phyloP scores from a whole-genome alignment of 1,140 invertebrate species.

The Melipona quadrifasciata region DNA sequence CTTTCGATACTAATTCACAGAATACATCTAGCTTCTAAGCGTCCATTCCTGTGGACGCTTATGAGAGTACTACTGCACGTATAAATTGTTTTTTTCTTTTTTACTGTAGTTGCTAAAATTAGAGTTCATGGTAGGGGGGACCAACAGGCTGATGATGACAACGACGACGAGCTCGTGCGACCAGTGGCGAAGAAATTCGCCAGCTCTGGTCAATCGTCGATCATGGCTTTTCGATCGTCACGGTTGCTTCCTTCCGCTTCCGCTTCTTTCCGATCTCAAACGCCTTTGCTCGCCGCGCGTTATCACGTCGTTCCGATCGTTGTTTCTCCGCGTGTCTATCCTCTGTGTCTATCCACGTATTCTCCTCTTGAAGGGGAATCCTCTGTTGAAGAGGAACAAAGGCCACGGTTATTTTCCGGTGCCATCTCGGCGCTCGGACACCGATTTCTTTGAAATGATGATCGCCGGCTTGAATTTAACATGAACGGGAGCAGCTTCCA shows the following conservation, averaged over 20 bases:
- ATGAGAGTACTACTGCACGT: too few relatives aligned
- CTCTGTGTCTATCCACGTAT: too few relatives aligned
- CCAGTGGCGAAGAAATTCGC: too few relatives aligned
- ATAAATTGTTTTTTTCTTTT: too few relatives aligned
- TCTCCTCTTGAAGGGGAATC: background rate
- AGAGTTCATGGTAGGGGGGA: too few relatives aligned
- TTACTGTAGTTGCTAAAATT: too few relatives aligned
- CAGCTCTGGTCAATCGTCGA: too few relatives aligned
- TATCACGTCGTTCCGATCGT: background rate
- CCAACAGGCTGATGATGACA: too few relatives aligned
- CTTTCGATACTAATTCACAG: too few relatives aligned
- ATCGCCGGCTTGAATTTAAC: slow-evolving; percentile 23
- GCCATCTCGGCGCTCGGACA: background rate
- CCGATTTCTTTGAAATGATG: background rate
- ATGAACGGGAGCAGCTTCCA: background rate
- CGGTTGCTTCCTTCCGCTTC: slow-evolving; percentile 3
- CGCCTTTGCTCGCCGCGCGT: background rate
- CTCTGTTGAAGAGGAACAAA: background rate
- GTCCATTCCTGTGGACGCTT: too few relatives aligned
- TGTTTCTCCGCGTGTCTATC: background rate
- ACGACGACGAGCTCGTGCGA: too few relatives aligned
- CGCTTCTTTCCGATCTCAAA: background rate
- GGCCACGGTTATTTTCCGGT: slow-evolving; percentile 9
- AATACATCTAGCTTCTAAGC: too few relatives aligned
- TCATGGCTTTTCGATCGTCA: background rate